Base-by-base conservation (phyloP, 2,113 vertebrate genomes). In the Halcyon malimbica region DNA sequence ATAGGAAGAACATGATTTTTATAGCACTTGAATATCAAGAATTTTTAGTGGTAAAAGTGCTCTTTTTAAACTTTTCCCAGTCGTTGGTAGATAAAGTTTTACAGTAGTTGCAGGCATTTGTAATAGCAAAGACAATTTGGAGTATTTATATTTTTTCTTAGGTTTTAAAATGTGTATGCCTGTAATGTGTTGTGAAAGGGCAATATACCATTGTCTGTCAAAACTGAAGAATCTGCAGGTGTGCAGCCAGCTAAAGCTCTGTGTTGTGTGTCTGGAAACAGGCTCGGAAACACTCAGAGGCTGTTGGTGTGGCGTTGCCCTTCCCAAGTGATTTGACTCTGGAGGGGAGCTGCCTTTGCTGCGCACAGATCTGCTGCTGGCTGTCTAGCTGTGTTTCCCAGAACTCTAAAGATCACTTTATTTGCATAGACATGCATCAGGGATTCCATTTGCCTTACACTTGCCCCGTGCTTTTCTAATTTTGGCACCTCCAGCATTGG, bases 361-460 rank as follows among this genome's bases (percentile, higher is more conserved):
- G 78, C 79, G 46, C 16, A 35, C 12, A 39, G 9, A 28, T 56
- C 19, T 75, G 8, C 42, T 71, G 0, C 51, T 0, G 0, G 68
- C 23, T 51, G 56, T 39, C 13, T 63, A 41, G 57, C 18, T 63
- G 16, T 46, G 16, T 68, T 89, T 60, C 28, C 42, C 39, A 53
- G 54, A 60, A n/a, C 11, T 64, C 50, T 42, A 41, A 19, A 63
- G 42, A 8, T 48, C 23, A 29, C 21, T 17, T 17, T 60, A 44
- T 68, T 83, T 92, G 51, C 67, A 46, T 57, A 59, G 67, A 39
- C 33, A 14, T 16, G 29, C 28, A 28, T 60, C 33, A 56, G 54
- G 26, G 44, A 23, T 73, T 83, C 44, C 23, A 4, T 83, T 71
- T 92, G 59, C 63, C 21, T 73, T 68, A 1, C 7, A 33, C 26